Conservation (phyloP, 2,113 vertebrate genomes). For the Xiphophorus couchianus region DNA sequence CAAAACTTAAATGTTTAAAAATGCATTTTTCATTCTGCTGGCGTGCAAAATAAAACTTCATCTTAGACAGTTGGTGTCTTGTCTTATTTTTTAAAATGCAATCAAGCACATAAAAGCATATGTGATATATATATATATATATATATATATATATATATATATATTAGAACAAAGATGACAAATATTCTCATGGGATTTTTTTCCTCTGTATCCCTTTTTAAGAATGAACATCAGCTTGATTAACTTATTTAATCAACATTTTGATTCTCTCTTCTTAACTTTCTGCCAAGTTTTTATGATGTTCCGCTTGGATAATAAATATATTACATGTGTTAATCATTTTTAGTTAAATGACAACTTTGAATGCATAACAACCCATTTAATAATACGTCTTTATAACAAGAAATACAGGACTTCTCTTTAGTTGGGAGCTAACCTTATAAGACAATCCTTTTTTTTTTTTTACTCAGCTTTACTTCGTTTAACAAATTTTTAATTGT, state of each 20-base stretch:
- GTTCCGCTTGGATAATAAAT: background rate
- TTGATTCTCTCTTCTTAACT: background rate
- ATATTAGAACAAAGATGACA: no score
- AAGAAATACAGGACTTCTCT: slow-evolving; percentile 1
- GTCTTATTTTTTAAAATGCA: background rate
- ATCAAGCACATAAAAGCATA: no score
- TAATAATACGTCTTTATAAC: background rate
- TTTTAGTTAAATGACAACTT: background rate
- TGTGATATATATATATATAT: no score
- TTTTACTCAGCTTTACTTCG: slow-evolving; percentile 6
- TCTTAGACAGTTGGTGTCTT: background rate
- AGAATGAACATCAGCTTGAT: background rate
- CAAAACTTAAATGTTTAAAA: background rate
- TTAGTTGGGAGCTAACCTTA: slow-evolving; percentile 22
- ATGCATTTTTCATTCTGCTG: background rate
- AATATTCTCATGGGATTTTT: no score
- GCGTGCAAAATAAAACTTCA: background rate
- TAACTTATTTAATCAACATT: background rate
- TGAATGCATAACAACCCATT: background rate
- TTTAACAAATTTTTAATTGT: slow-evolving; percentile 16
- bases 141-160: no score
- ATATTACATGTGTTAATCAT: background rate
- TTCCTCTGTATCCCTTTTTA: no score
- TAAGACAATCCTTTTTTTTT: slow-evolving; percentile 36
- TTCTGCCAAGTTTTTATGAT: background rate